Evolutionary conservation across 37 sponge, comb jelly and placozoan genomes (phyloP).

Genomic region (Axinella damicornis): DNA sequence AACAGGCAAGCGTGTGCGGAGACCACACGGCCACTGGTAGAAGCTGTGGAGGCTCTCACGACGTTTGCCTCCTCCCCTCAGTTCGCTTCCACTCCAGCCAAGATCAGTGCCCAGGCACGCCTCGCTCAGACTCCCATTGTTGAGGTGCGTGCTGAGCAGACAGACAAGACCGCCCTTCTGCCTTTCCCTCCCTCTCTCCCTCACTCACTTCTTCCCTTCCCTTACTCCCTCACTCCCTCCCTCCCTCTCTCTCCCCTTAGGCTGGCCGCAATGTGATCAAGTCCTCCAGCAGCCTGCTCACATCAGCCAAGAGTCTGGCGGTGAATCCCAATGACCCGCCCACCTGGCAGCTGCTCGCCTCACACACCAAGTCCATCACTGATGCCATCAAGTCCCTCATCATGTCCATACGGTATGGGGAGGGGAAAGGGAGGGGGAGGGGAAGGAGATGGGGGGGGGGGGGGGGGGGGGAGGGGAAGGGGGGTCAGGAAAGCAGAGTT

Average conservation of each 20-base stretch:
- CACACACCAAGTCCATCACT: conserved; percentile 87
- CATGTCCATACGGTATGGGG: conserved; percentile 68
- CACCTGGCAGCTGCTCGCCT: conserved; percentile 93
- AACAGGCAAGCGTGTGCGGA: conserved; percentile 87
- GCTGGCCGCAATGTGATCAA: conserved; percentile 84
- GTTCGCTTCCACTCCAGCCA: conserved; percentile 93
- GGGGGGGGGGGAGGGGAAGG: no score
- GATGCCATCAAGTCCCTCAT: conserved; percentile 86
- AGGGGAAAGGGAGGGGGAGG: no score
- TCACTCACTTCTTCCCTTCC: background rate
- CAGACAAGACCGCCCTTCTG: background rate
- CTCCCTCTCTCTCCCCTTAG: conserved; percentile 4
- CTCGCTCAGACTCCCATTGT: conserved; percentile 71
- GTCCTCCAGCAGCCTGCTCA: conserved; percentile 79
- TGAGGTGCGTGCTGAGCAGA: conserved; percentile 5
- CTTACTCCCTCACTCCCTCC: background rate
- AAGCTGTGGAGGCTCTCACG: conserved; percentile 94
- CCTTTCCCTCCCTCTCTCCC: background rate
- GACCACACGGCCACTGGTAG: conserved; percentile 89
- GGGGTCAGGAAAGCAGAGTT: no score
- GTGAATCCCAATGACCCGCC: conserved; percentile 90
- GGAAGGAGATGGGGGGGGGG: no score
- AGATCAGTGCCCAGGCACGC: conserved; percentile 89
- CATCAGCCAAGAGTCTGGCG: conserved; percentile 86
- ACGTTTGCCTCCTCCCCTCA: conserved; percentile 96